These are phyloP conservation scores for Polia nebulosa DNA, from an alignment of 2,888 invertebrate genomes.

Conservation along the genomic window DNA sequence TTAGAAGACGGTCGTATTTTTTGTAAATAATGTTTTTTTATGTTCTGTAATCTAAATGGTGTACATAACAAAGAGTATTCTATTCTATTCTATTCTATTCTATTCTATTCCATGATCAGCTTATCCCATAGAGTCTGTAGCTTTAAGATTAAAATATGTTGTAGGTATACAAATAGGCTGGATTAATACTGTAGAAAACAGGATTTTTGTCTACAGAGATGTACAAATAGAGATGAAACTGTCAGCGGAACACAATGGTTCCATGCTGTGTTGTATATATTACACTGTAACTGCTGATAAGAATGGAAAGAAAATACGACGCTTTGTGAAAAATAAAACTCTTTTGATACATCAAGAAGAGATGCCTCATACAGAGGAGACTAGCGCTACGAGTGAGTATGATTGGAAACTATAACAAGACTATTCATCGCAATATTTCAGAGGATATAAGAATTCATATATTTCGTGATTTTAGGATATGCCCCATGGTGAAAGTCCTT, in stretches of 20 bases:
- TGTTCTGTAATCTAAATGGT: too few relatives aligned
- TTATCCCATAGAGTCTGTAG: too few relatives aligned
- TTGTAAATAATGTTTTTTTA: too few relatives aligned
- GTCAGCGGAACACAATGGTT: not conserved
- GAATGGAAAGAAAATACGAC: not conserved
- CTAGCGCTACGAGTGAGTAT: conserved; percentile 4
- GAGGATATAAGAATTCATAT: not conserved
- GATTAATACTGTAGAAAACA: conserved; percentile 13
- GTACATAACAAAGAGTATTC: too few relatives aligned
- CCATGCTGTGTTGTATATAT: conserved; percentile 32
- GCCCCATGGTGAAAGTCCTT: too few relatives aligned
- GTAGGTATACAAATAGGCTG: conserved; percentile 14
- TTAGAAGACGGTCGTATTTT: too few relatives aligned
- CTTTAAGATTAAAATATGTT: not conserved
- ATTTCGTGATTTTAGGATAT: too few relatives aligned
- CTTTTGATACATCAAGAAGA: conserved; percentile 11
- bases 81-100: too few relatives aligned
- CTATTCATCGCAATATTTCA: not conserved
- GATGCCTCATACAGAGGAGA: not conserved
- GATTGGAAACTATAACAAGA: not conserved
- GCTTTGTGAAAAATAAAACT: conserved; percentile 15
- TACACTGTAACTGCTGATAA: not conserved
- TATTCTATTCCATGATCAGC: too few relatives aligned
- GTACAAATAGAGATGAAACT: not conserved
- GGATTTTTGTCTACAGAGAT: not conserved